phyloP scores from a whole-genome alignment of 2,113 vertebrate genomes.

The Archocentrus centrarchus region DNA sequence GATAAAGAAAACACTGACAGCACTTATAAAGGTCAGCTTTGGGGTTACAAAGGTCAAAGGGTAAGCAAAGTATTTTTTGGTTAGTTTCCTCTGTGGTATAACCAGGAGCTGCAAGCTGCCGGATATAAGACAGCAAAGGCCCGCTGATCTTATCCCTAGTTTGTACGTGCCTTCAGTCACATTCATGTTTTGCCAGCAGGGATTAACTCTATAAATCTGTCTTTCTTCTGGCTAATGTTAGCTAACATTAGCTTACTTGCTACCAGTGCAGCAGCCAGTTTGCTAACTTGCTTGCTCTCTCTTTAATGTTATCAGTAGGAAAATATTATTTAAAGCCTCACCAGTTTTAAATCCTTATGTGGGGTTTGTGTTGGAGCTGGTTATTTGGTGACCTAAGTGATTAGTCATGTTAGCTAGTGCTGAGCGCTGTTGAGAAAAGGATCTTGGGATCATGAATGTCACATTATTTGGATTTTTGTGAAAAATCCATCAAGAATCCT shows the following conservation, averaged over 20 bases:
- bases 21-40: not conserved
- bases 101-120: not conserved
- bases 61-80: not conserved
- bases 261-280: not conserved
- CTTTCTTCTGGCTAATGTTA: not conserved
- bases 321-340: not conserved
- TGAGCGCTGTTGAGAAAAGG: not conserved
- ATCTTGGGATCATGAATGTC: not conserved
- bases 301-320: not conserved
- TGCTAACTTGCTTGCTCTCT: not conserved
- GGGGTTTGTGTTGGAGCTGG: not conserved
- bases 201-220: not conserved
- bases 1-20: not conserved
- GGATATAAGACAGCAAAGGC: not conserved
- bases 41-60: not conserved
- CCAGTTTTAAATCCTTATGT: not conserved
- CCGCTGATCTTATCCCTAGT: not conserved
- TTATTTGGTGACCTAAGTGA: not conserved
- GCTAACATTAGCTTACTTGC: not conserved
- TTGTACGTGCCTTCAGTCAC: not conserved
- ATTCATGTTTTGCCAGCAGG: not conserved
- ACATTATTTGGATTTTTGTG: not conserved
- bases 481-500: not conserved
- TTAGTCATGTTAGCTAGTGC: not conserved
- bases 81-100: constrained; percentile 2